Percentiles rank a stretch among this genome's conserved stretches.
Conservation (phyloP, 2,888 invertebrate genomes). For the Metalampra italica region DNA sequence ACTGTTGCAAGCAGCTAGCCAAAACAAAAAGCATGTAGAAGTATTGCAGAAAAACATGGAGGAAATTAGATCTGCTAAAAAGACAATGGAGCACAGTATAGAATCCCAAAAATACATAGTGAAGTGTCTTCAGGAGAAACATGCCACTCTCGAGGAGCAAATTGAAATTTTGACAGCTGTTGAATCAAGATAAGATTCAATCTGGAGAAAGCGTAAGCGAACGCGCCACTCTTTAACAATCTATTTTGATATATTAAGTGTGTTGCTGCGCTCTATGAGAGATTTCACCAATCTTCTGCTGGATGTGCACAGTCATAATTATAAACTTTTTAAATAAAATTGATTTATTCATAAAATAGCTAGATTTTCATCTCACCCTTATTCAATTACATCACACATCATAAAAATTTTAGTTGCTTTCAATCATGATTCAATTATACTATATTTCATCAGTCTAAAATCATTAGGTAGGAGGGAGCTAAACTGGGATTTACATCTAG, state of each 20-base stretch:
- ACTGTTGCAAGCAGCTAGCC: conserved; percentile 44
- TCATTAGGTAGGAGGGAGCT: too few relatives aligned
- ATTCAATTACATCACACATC: too few relatives aligned
- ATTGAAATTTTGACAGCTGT: conserved; percentile 66
- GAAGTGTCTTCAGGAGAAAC: conserved; percentile 67
- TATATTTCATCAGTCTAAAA: too few relatives aligned
- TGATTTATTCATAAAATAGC: too few relatives aligned
- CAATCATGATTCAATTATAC: too few relatives aligned
- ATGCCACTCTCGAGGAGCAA: conserved; percentile 66
- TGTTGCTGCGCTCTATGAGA: too few relatives aligned
- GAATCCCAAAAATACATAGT: conserved; percentile 62
- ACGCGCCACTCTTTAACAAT: too few relatives aligned
- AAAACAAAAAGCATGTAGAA: conserved; percentile 56
- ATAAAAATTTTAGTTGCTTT: not conserved
- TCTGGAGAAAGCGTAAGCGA: not conserved
- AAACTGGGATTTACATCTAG: too few relatives aligned
- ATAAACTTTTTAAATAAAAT: conserved; percentile 22
- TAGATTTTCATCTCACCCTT: too few relatives aligned
- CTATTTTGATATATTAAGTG: too few relatives aligned
- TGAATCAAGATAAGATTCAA: conserved; percentile 47
- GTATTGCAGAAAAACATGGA: conserved; percentile 47
- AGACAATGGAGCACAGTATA: conserved; percentile 48
- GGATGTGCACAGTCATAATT: too few relatives aligned
- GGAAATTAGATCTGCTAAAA: conserved; percentile 36
- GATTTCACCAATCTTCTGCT: too few relatives aligned